Evolutionary conservation across 2,113 vertebrate genomes (phyloP), one percentile per base, ranked within the genome.

Genomic region (Picathartes gymnocephalus): DNA sequence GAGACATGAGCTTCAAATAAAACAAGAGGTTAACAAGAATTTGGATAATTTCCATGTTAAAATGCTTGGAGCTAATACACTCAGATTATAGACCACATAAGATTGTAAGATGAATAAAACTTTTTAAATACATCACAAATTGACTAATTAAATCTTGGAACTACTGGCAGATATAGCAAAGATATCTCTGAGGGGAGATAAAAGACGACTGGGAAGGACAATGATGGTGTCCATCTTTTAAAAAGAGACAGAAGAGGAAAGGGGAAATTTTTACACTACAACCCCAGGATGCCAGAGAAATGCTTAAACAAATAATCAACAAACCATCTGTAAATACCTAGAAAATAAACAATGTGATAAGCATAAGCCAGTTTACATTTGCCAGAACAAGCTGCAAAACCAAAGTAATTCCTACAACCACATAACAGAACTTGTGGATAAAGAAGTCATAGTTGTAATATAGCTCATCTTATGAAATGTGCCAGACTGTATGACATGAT

Each of bases 361-460:
- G 86, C 64, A 71, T 66, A 56, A 92, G 56, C 35, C 82, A 86
- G 88, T 88, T 92, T 88, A 90, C 72, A 86, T 90, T 86, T 92
- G 91, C 94, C 91, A 93, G 95, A 94, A 93, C 86, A 97, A 96
- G 94, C 91, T 96, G 88, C 92, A 94, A 92, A 94, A 72, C 69
- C 88, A 88, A 93, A 90, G 78, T 40, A 90, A 88, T 88, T 83
- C 80, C 64, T 86, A 35, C 47, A 86, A 86, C 92, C 72, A 71
- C 92, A 95, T 58, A 86, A 88, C 42, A 94, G 86, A 83, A 71
- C 72, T 71, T 86, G 76, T 5, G n/a, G 92, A 93, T 84, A 93
- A 94, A 92, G 79, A 73, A 94, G 45, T 86, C 94, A 93, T 70
- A 86, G 58, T 35, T 94, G 44, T 81, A 83, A 31, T 25, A 39